phyloP scores from a whole-genome alignment of 2,888 invertebrate genomes.

The Neoascia interrupta region DNA sequence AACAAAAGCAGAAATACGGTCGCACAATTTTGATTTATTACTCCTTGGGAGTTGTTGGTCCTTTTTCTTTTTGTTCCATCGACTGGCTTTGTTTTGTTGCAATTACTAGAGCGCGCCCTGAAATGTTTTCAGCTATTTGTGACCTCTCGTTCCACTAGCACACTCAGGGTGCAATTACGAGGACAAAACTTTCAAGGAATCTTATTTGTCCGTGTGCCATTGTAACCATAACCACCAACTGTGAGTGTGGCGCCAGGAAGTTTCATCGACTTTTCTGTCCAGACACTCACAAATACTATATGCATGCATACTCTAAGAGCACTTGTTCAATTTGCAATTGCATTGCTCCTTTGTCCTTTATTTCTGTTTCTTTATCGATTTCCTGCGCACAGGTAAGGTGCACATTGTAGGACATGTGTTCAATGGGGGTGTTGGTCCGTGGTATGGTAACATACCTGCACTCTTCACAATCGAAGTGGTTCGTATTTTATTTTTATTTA shows the following conservation, averaged over 20 bases:
- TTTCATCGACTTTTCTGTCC: constrained; percentile 63
- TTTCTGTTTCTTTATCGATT: constrained; percentile 28
- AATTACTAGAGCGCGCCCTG: constrained; percentile 38
- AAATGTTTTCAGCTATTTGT: constrained; percentile 15
- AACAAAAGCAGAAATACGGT: constrained; percentile 56
- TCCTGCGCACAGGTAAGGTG: constrained; percentile 42
- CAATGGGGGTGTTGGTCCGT: no score
- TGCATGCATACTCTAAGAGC: not conserved
- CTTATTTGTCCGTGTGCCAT: constrained; percentile 34
- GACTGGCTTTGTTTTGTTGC: constrained; percentile 42
- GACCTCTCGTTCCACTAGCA: constrained; percentile 17
- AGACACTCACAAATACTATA: constrained; percentile 51
- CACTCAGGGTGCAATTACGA: constrained; percentile 5
- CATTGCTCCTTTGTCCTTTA: constrained; percentile 41
- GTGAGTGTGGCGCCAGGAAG: constrained; percentile 67
- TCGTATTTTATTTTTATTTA: constrained; percentile 17
- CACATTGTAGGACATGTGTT: constrained; percentile 9
- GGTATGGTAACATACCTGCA: constrained; percentile 40
- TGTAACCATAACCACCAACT: constrained; percentile 57
- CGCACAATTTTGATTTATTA: constrained; percentile 67
- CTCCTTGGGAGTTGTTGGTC: constrained; percentile 34
- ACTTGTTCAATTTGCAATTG: constrained; percentile 65
- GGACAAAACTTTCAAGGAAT: constrained; percentile 43
- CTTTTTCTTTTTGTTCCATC: not conserved
- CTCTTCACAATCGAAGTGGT: constrained; percentile 30